phyloP scores from a whole-genome alignment of 2,113 vertebrate species.

The Hyperoodon ampullatus region DNA sequence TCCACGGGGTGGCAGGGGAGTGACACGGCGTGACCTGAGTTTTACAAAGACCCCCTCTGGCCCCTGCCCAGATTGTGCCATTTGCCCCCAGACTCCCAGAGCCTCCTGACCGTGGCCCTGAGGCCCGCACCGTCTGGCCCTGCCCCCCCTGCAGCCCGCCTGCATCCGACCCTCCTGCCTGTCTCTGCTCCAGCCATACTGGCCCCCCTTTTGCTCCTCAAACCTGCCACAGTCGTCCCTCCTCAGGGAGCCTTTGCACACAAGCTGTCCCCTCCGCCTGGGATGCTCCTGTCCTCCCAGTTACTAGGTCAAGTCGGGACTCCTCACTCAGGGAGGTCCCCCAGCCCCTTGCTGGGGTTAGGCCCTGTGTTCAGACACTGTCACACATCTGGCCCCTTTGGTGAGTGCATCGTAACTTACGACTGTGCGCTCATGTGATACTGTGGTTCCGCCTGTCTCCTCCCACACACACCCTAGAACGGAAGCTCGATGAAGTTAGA shows the following conservation, averaged over 20 bases:
- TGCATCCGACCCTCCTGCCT: not conserved
- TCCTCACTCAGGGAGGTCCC: not conserved
- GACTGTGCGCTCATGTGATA: fast-evolving
- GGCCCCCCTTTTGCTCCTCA: not conserved
- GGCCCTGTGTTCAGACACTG: not conserved
- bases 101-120: not conserved
- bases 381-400: not conserved
- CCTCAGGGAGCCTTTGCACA: not conserved
- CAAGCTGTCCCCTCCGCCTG: not conserved
- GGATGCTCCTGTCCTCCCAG: not conserved
- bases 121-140: not conserved
- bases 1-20: fast-evolving
- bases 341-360: too few relatives aligned
- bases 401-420: fast-evolving
- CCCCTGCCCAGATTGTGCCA: not conserved
- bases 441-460: not conserved
- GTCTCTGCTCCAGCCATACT: too few relatives aligned
- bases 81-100: not conserved
- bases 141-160: not conserved
- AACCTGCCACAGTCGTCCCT: not conserved
- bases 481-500: not conserved
- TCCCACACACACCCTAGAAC: not conserved
- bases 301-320: not conserved
- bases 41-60: not conserved
- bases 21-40: not conserved